Conservation (phyloP, 1,140 invertebrate genomes). For the Zaprionus kolodkinae region DNA sequence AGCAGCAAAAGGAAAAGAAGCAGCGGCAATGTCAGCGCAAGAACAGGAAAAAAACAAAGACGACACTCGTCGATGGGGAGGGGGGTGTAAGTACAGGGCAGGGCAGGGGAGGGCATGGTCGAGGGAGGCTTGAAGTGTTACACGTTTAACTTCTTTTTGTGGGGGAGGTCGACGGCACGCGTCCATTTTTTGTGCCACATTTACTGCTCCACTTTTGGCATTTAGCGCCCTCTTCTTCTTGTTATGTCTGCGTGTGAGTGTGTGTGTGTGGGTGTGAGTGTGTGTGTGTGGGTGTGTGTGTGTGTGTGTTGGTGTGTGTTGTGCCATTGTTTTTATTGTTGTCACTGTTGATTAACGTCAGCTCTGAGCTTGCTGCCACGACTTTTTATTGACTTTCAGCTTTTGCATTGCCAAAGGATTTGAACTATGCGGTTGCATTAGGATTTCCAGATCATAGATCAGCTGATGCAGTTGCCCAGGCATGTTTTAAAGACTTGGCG, state of each 20-base stretch:
- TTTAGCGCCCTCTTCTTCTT: constrained; percentile 21
- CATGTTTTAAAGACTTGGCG: no score
- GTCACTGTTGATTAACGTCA: not conserved
- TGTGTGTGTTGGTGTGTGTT: not conserved
- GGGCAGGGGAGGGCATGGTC: not conserved
- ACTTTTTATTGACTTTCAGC: not conserved
- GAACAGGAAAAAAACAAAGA: constrained; percentile 7
- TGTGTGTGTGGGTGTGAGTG: constrained; percentile 7
- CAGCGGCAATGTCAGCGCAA: not conserved
- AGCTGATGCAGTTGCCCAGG: no score
- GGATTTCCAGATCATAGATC: no score
- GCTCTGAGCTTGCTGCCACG: not conserved
- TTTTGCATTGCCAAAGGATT: not conserved
- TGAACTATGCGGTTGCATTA: not conserved
- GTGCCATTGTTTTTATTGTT: constrained; percentile 9
- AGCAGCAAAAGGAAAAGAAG: constrained; percentile 14
- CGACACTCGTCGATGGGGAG: not conserved
- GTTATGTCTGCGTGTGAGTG: constrained; percentile 1
- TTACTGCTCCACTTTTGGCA: constrained; percentile 41
- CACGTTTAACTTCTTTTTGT: constrained; percentile 45
- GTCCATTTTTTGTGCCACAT: constrained; percentile 45
- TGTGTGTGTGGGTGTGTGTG: constrained; percentile 1
- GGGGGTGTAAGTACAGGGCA: not conserved
- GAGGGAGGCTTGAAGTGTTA: not conserved
- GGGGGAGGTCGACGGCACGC: constrained; percentile 8